These are phyloP conservation scores for Atherix ibis DNA, from an alignment of 2,888 invertebrate species.

Conservation along the genomic window DNA sequence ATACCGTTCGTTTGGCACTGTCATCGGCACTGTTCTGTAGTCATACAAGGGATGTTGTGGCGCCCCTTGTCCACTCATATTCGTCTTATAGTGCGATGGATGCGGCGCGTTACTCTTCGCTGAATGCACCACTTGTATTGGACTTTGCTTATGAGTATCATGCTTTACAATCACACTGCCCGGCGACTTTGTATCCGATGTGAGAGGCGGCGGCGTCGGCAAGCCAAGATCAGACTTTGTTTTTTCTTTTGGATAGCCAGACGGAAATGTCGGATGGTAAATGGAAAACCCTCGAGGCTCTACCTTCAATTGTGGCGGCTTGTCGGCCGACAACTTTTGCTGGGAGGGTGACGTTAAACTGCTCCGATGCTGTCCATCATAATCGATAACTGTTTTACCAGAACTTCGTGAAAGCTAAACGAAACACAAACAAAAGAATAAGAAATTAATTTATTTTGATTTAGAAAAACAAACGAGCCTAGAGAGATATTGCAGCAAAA, in stretches of 20 bases:
- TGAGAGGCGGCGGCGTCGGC: slow-evolving; percentile 49
- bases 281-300: slow-evolving; percentile 48
- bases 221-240: slow-evolving; percentile 19
- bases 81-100: slow-evolving; percentile 9
- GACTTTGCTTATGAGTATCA: slow-evolving; percentile 26
- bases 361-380: slow-evolving; percentile 9
- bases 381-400: slow-evolving; percentile 9
- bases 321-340: slow-evolving; percentile 13
- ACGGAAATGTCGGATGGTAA: slow-evolving; percentile 35
- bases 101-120: slow-evolving; percentile 6
- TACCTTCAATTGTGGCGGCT: slow-evolving; percentile 34
- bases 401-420: slow-evolving; percentile 9
- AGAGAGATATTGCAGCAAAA: too few relatives aligned
- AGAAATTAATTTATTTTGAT: too few relatives aligned
- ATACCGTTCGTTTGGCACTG: slow-evolving; percentile 29
- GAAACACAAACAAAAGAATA: too few relatives aligned
- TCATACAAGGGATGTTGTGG: slow-evolving; percentile 21
- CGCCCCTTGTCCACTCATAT: slow-evolving; percentile 19
- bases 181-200: slow-evolving; percentile 49
- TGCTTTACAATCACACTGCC: slow-evolving; percentile 56
- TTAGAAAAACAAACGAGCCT: too few relatives aligned
- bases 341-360: slow-evolving; percentile 5
- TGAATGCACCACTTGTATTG: slow-evolving; percentile 12
- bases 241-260: slow-evolving; percentile 11
- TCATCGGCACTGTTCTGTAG: slow-evolving; percentile 25